Percentiles rank a stretch among this genome's conserved stretches.
These are phyloP conservation scores for Aviceda subcristata DNA, from an alignment of 2,113 vertebrate species.

Conservation along the genomic window DNA sequence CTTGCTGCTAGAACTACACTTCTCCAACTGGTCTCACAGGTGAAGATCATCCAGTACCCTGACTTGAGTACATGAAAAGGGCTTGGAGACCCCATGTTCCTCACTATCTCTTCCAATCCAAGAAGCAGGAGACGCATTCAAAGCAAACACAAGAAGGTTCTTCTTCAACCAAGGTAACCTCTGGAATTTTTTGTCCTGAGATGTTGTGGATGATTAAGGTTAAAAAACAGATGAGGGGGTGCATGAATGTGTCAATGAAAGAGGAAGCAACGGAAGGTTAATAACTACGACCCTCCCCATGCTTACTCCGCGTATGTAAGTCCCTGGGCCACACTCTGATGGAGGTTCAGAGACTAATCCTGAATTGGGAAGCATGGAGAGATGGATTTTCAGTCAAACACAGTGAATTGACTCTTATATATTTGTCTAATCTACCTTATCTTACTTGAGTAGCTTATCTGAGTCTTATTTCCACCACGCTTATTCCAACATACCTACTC, in stretches of 20 bases:
- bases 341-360: neutral
- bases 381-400: neutral
- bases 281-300: neutral
- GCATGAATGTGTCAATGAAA: neutral
- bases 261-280: neutral
- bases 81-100: neutral
- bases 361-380: neutral
- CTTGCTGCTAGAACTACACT: neutral
- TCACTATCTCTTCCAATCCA: neutral
- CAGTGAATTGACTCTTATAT: neutral
- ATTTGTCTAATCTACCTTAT: neutral
- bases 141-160: neutral
- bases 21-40: neutral
- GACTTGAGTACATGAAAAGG: neutral
- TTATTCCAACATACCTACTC: neutral
- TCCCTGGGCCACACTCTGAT: neutral
- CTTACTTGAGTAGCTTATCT: neutral
- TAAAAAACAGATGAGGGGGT: neutral
- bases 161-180: neutral
- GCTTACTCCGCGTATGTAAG: fast-evolving
- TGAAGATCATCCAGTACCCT: neutral
- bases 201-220: neutral
- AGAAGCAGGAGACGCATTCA: neutral
- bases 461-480: neutral
- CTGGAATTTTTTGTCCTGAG: neutral